Conservation (phyloP, 2,797 vertebrate genomes). For the Limnodromus scolopaceus region DNA sequence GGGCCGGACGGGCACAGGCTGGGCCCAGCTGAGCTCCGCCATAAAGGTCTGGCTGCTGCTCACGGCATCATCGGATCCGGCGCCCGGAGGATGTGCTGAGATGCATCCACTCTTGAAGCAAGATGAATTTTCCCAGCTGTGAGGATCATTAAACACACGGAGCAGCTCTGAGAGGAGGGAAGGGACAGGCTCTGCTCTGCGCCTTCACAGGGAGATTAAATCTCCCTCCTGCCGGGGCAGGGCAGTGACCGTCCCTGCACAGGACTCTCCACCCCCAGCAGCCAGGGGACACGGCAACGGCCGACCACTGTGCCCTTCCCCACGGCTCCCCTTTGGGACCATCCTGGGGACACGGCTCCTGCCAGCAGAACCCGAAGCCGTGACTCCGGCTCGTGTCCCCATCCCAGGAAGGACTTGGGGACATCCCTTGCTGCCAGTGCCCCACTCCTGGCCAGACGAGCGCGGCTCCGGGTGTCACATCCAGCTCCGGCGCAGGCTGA, state of each 20-base stretch:
- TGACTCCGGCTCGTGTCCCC: fast-evolving
- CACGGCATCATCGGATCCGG: neutral
- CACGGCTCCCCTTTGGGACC: neutral
- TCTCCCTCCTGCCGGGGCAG: neutral
- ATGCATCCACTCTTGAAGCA: neutral
- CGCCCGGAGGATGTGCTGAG: neutral
- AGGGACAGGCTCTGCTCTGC: fast-evolving
- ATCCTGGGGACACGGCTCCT: fast-evolving
- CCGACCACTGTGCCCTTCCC: neutral
- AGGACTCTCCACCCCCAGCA: fast-evolving
- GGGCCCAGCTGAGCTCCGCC: neutral
- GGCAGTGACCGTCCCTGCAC: neutral
- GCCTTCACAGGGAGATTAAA: fast-evolving
- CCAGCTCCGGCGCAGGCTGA: fast-evolving
- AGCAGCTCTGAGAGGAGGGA: neutral
- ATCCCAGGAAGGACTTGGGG: fast-evolving
- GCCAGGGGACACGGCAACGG: fast-evolving
- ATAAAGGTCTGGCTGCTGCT: neutral
- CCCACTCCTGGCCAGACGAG: fast-evolving
- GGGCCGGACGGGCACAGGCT: fast-evolving
- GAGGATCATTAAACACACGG: neutral
- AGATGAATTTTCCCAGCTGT: neutral
- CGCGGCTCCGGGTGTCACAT: fast-evolving
- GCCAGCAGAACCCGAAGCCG: fast-evolving
- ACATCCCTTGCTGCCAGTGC: too few species aligned